A percentile compares a stretch with the other conserved stretches of the same genome.
These are phyloP conservation scores for Camarhynchus parvulus DNA, from an alignment of 2,113 vertebrate species.

Conservation along the genomic window DNA sequence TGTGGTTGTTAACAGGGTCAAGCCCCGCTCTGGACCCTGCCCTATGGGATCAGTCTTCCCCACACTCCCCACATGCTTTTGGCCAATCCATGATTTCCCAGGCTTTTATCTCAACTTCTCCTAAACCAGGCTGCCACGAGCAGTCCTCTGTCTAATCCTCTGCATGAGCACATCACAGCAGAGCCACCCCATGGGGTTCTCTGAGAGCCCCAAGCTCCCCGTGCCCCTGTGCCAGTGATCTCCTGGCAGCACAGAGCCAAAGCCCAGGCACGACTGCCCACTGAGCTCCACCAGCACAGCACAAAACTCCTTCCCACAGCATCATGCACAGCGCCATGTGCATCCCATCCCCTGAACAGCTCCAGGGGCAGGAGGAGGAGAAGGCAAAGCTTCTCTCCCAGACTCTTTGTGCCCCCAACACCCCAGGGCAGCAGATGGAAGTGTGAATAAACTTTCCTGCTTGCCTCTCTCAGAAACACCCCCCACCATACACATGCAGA, in stretches of 20 bases:
- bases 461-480: background rate
- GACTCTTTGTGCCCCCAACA: background rate
- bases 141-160: background rate
- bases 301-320: background rate
- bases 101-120: background rate
- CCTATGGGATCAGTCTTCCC: background rate
- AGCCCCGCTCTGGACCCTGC: background rate
- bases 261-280: background rate
- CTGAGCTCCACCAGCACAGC: background rate
- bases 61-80: background rate
- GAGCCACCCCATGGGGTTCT: background rate
- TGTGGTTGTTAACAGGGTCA: background rate
- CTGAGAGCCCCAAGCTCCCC: background rate
- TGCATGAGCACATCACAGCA: background rate
- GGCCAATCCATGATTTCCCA: background rate
- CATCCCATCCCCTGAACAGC: background rate
- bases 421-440: background rate
- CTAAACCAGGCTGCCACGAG: background rate
- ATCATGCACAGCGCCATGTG: accelerated
- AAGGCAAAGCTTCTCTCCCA: background rate
- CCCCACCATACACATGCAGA: no score
- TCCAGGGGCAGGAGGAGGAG: background rate
- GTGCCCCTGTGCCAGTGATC: background rate
- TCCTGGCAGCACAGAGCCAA: background rate
- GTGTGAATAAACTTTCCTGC: background rate